A percentile compares a stretch with the other conserved stretches of the same genome.
These are phyloP conservation scores for Campylomormyrus numenius DNA, from an alignment of 2,113 vertebrate genomes.

Conservation along the genomic window DNA sequence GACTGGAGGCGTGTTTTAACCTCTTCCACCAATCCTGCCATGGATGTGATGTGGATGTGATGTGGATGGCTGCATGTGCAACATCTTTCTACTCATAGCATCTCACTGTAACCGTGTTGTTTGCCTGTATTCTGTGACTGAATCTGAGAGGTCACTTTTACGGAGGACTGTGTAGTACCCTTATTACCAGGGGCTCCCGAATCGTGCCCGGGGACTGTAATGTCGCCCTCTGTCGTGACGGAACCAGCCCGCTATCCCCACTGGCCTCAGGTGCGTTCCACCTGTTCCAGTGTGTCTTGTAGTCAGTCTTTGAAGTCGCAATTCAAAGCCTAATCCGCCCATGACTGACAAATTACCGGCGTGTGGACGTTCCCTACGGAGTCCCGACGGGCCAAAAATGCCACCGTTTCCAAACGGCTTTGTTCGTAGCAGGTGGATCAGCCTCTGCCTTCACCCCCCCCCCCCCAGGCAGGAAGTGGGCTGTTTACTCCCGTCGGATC, in stretches of 20 bases:
- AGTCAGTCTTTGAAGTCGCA: constrained; percentile 18
- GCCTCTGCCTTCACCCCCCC: constrained; percentile 36
- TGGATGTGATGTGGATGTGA: background rate
- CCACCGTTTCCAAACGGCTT: constrained; percentile 30
- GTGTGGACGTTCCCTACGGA: constrained; percentile 28
- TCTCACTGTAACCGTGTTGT: background rate
- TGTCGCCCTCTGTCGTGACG: background rate
- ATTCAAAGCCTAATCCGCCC: constrained; percentile 30
- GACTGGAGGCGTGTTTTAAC: background rate
- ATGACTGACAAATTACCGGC: constrained; percentile 36
- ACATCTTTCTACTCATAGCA: background rate
- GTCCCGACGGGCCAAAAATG: constrained; percentile 23
- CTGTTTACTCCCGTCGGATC: constrained; percentile 31
- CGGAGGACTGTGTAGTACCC: background rate
- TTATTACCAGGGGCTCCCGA: background rate
- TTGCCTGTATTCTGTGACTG: background rate
- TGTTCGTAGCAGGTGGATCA: constrained; percentile 50
- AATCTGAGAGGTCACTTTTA: background rate
- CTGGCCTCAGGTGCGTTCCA: background rate
- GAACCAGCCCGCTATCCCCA: background rate
- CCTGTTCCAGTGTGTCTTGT: background rate
- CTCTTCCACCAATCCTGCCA: background rate
- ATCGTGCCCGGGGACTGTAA: background rate
- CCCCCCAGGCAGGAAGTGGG: constrained; percentile 35
- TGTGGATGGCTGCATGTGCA: background rate